Base-by-base conservation (phyloP, 2,888 invertebrate species). In the Spilosoma lubricipeda region DNA sequence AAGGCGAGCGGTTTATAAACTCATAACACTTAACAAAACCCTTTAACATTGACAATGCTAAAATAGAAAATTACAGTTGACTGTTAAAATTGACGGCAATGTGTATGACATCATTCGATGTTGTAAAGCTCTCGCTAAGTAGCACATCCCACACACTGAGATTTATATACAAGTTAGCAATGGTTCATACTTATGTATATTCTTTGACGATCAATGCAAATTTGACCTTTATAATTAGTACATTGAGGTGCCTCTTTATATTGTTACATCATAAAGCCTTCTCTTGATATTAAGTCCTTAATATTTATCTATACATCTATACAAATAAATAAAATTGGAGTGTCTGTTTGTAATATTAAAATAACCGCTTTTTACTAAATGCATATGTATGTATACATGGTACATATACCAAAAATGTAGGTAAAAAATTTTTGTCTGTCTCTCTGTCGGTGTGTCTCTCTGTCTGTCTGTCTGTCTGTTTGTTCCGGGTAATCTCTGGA, bases 91-190 rank as follows among this genome's bases (percentile, higher is more conserved):
- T 68, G 68, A 68, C 74, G 48, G 18, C 18, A 42, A 67, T 20
- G 33, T 7, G 30, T 45, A 71, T 73, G 68, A 68, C 73, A 68
- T 72, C 72, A 70, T 71, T 63, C 59, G 67, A 27, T 78, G 73
- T 78, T 77, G 80, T 81, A 75, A 82, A 77, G 81, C 76, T 81
- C 79, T 82, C 80, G 80, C 80, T 82, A 83, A 80, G 76, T 75
- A 75, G 75, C 36, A 65, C 76, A 70, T 74, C 83, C 83, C 79
- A 83, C 83, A 83, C 80, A 78, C 68, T 27, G 27, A 80, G 79
- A 83, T 82, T 83, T 80, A 83, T 79, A 66, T 70, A 73, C 80
- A 78, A 82, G 77, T 78, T 83, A 77, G 76, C 80, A 83, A 80
- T 82, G 73, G 74, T 64, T 69, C 52, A 59, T 72, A 66, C 72